phyloP scores from a whole-genome alignment of 1,140 invertebrate species.

The Sycophila sp. region DNA sequence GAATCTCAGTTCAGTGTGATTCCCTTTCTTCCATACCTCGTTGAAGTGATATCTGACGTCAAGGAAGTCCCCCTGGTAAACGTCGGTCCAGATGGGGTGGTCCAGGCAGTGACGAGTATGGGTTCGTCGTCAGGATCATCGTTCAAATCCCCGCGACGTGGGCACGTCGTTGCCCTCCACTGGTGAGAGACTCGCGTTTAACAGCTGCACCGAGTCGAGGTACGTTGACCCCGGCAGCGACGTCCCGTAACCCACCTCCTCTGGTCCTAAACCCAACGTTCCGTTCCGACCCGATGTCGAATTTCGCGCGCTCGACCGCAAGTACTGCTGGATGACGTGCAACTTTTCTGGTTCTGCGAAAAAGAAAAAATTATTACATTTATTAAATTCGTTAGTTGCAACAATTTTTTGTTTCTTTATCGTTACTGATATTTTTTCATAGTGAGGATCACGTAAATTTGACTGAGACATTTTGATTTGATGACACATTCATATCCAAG shows the following conservation, averaged over 20 bases:
- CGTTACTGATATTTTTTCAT: no score
- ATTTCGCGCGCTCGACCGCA: conserved; percentile 53
- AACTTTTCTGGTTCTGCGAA: conserved; percentile 61
- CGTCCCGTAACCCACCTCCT: conserved; percentile 1
- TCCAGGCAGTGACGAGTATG: conserved; percentile 23
- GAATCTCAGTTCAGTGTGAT: no score
- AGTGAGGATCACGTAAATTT: no score
- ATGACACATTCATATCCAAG: no score
- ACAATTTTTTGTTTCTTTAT: background rate
- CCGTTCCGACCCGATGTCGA: conserved; percentile 41
- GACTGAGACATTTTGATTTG: no score
- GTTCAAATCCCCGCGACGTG: conserved; percentile 31
- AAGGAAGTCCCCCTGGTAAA: no score
- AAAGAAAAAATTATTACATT: background rate
- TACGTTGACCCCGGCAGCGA: conserved; percentile 29
- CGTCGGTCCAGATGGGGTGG: no score
- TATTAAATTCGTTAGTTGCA: no score
- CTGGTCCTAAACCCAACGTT: conserved; percentile 22
- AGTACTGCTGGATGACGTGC: conserved; percentile 62
- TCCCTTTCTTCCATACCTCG: background rate
- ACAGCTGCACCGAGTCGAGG: conserved; percentile 39
- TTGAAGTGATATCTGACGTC: background rate
- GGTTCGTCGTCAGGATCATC: conserved; percentile 22
- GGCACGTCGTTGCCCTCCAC: conserved; percentile 34
- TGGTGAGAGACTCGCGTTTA: conserved; percentile 41